These are phyloP conservation scores for Romanogobio albipinnatus DNA, from an alignment of 2,113 vertebrate genomes.

Conservation along the genomic window DNA sequence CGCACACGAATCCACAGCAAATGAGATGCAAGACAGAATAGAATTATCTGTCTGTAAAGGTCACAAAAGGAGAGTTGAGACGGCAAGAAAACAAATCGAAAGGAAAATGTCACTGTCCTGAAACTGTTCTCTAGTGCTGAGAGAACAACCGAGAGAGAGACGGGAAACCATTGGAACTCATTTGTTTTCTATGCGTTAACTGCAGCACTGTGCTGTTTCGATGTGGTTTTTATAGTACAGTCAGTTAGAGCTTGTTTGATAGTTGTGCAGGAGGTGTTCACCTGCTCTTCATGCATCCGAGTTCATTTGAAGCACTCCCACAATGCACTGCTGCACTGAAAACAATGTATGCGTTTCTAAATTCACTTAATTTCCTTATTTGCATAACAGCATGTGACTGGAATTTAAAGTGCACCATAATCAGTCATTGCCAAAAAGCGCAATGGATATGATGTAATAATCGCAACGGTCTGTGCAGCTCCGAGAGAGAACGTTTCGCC, in stretches of 20 bases:
- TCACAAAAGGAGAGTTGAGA: constrained; percentile 42
- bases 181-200: neutral
- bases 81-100: neutral
- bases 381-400: constrained; percentile 1
- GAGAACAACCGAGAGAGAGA: neutral
- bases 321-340: neutral
- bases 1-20: constrained; percentile 3
- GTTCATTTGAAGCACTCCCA: neutral
- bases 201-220: neutral
- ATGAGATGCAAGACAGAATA: constrained; percentile 40
- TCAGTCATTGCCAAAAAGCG: neutral
- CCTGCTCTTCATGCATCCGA: neutral
- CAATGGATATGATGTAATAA: neutral
- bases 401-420: neutral
- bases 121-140: neutral
- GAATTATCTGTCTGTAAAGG: constrained; percentile 60
- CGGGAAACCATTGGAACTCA: neutral
- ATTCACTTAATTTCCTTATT: neutral
- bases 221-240: neutral
- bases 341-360: neutral
- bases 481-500: neutral
- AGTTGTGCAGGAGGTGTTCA: neutral
- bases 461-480: neutral
- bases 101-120: neutral
- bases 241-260: no score